Conservation (phyloP, 2,113 vertebrate genomes). For the Narcine bancroftii region DNA sequence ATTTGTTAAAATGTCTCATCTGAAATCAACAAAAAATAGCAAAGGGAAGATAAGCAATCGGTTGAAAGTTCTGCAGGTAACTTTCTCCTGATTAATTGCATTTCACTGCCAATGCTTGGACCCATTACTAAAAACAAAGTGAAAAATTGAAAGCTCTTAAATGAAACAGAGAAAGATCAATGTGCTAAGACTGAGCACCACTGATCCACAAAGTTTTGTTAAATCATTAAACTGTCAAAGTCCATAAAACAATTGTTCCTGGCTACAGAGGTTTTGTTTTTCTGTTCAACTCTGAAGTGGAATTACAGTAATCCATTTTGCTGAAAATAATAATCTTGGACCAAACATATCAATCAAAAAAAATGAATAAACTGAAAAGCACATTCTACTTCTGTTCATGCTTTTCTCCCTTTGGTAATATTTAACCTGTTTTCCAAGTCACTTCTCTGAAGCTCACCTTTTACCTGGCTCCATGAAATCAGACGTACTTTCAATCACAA, state of each 20-base stretch:
- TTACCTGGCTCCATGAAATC: not conserved
- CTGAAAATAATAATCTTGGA: not conserved
- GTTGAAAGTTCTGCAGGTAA: not conserved
- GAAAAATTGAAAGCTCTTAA: not conserved
- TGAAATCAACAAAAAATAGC: not conserved
- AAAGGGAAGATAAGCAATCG: not conserved
- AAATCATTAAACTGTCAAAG: not conserved
- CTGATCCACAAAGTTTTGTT: too few species aligned
- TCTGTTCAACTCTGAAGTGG: not conserved
- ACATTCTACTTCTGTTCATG: not conserved
- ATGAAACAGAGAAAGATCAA: not conserved
- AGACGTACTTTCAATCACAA: not conserved
- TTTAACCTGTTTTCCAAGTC: not conserved
- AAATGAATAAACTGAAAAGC: not conserved
- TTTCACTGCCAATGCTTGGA: not conserved
- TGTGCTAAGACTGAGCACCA: not conserved
- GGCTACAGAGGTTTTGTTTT: not conserved
- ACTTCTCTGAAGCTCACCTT: not conserved
- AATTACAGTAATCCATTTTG: not conserved
- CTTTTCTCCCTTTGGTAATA: not conserved
- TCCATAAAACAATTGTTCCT: not conserved
- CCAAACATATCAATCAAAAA: not conserved
- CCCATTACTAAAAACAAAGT: not conserved
- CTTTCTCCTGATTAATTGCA: not conserved
- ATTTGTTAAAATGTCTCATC: not conserved